Base-by-base conservation (phyloP, 2,113 vertebrate genomes). In the Carettochelys insculpta region DNA sequence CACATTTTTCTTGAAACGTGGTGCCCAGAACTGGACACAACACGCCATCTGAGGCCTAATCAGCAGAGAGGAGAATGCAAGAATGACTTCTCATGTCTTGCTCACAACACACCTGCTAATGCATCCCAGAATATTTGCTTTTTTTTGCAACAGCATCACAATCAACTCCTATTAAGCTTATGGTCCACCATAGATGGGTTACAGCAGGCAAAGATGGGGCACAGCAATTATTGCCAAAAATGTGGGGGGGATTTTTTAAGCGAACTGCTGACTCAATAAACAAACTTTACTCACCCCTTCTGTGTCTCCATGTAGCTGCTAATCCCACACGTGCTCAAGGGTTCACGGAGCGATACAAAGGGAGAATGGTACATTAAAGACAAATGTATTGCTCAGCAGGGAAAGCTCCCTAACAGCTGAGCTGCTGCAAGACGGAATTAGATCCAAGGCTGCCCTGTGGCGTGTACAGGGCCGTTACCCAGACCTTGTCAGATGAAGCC, bases 221-320 rank as follows among this genome's bases (percentile, higher is more conserved):
- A 96, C 71, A 85, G 91, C 86, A 89, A 96, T 97, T 97, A 95
- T 96, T 97, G 97, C 98, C 97, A 97, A 98, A 97, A 97, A 97
- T 45, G 95, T 96, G 90, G 94, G n/a, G n/a, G 48, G 48, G 95
- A n/a, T 77, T 56, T 76, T 92, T 87, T 68, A 90, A 94, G 54
- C 88, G 95, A 97, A 94, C 88, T 97, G 96, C 96, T 97, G 91
- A 86, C 73, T 96, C 93, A 97, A 97, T 98, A 97, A 97, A 97
- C 90, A 96, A 84, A 91, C 92, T 88, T 97, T 96, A 96, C 90
- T 96, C 94, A 96, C 95, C 92, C 92, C 95, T 92, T 91, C 90
- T 88, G 73, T 86, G 85, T 83, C 91, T 5, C 29, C 47, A 77
- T 77, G 65, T 86, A 92, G 94, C 94, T 85, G 54, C 41, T 87